Percentiles rank a stretch among this genome's conserved stretches.
These are phyloP conservation scores for Synaphobranchus kaupii DNA, from an alignment of 2,797 vertebrate genomes.

Conservation along the genomic window DNA sequence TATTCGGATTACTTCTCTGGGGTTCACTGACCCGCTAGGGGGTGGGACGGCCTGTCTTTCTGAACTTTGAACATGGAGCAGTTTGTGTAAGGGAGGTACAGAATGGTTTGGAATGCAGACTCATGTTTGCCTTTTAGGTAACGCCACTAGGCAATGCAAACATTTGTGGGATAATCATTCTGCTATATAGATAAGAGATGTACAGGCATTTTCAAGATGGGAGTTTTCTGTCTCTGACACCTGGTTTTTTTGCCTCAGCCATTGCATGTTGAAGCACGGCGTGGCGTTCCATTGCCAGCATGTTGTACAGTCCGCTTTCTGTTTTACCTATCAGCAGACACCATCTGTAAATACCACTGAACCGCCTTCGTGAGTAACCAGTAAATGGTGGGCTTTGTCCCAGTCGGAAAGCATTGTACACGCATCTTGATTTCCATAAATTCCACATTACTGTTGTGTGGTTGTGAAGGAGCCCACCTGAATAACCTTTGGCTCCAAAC, in stretches of 20 bases:
- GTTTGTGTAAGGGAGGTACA: neutral
- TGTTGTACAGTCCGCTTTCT: neutral
- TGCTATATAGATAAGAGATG: neutral
- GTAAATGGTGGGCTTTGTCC: neutral
- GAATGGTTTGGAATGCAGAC: neutral
- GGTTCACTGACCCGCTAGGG: neutral
- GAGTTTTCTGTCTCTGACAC: neutral
- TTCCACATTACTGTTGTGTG: neutral
- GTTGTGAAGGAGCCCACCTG: neutral
- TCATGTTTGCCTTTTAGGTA: neutral
- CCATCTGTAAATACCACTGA: constrained; percentile 8
- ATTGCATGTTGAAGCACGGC: neutral
- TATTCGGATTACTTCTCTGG: neutral
- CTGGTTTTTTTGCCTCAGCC: neutral
- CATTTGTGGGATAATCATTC: neutral
- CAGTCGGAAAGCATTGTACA: neutral
- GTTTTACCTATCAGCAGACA: neutral
- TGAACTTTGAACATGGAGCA: neutral
- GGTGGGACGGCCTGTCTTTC: neutral
- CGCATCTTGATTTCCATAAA: neutral
- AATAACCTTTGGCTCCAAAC: neutral
- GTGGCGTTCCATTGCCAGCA: neutral
- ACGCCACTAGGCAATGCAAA: neutral
- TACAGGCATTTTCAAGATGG: neutral
- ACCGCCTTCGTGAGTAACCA: neutral